These are phyloP conservation scores for Trisateles emortualis DNA, from an alignment of 2,888 invertebrate species.

Conservation along the genomic window DNA sequence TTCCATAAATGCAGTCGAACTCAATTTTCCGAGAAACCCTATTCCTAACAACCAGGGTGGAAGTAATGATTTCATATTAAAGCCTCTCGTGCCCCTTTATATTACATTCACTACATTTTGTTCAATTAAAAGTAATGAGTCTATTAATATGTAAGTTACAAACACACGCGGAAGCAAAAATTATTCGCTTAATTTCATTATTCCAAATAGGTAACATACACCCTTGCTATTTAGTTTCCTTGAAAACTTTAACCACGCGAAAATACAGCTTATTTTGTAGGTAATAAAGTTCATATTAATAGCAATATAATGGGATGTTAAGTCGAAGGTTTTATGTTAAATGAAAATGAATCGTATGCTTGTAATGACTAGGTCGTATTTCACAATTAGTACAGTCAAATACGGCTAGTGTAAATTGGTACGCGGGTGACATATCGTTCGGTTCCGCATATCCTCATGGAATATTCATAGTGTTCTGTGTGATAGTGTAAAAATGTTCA, in stretches of 20 bases:
- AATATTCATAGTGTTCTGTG: conserved; percentile 45
- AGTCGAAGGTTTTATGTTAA: neutral
- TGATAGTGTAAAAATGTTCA: neutral
- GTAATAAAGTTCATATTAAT: conserved; percentile 13
- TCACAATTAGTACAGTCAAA: conserved; percentile 21
- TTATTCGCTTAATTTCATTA: conserved; percentile 26
- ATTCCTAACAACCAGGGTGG: neutral
- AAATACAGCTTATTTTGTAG: conserved; percentile 15
- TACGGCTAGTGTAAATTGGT: conserved; percentile 29
- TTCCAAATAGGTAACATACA: conserved; percentile 18
- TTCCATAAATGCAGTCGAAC: no score
- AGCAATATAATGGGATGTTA: conserved; percentile 21
- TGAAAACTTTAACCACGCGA: conserved; percentile 5
- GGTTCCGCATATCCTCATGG: conserved; percentile 34
- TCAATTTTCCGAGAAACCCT: no score
- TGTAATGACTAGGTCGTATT: conserved; percentile 22
- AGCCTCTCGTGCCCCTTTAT: neutral
- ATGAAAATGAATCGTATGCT: conserved; percentile 34
- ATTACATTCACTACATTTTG: neutral
- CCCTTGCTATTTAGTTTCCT: conserved; percentile 2
- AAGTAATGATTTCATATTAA: neutral
- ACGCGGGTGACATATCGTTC: conserved; percentile 30
- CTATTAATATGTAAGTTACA: conserved; percentile 2
- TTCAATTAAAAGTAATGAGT: neutral
- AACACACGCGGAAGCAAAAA: conserved; percentile 17